phyloP scores from a whole-genome alignment of 2,888 invertebrate species.

The Philereme transversata region DNA sequence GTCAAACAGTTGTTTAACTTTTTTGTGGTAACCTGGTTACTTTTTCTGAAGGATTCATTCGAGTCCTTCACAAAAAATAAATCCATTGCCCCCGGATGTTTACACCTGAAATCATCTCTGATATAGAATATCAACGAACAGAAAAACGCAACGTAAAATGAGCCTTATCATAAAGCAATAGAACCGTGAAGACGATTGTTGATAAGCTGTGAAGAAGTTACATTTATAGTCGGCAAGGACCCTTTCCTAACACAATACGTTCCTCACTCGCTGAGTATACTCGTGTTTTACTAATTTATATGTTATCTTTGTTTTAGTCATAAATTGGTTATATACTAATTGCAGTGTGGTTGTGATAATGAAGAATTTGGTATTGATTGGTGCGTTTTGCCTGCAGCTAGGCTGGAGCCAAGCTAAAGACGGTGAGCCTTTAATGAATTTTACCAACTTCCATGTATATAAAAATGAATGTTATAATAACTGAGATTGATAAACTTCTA shows the following conservation, averaged over 20 bases:
- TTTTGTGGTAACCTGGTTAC: no score
- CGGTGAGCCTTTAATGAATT: constrained; percentile 40
- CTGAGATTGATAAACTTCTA: no score
- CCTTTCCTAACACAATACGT: constrained; percentile 44
- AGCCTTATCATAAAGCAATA: constrained; percentile 29
- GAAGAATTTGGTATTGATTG: constrained; percentile 54
- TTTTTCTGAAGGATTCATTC: no score
- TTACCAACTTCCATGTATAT: not conserved
- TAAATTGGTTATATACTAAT: constrained; percentile 42
- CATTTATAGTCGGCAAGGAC: constrained; percentile 53
- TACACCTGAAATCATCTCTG: constrained; percentile 31
- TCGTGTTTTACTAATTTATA: constrained; percentile 41
- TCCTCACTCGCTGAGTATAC: constrained; percentile 44
- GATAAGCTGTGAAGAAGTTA: constrained; percentile 51
- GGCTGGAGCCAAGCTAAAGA: constrained; percentile 48
- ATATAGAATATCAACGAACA: constrained; percentile 16
- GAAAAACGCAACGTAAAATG: constrained; percentile 21
- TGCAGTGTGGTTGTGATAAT: constrained; percentile 46
- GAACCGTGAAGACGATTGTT: constrained; percentile 28
- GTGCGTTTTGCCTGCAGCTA: constrained; percentile 54
- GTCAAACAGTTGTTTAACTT: no score
- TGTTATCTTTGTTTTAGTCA: constrained; percentile 39
- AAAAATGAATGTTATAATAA: no score
- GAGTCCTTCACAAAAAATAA: constrained; percentile 15
- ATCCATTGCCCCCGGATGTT: constrained; percentile 45